Evolutionary conservation across 2,888 invertebrate species (phyloP), one percentile per base, ranked within the genome.

Genomic region (Ceratothoa steindachneri): DNA sequence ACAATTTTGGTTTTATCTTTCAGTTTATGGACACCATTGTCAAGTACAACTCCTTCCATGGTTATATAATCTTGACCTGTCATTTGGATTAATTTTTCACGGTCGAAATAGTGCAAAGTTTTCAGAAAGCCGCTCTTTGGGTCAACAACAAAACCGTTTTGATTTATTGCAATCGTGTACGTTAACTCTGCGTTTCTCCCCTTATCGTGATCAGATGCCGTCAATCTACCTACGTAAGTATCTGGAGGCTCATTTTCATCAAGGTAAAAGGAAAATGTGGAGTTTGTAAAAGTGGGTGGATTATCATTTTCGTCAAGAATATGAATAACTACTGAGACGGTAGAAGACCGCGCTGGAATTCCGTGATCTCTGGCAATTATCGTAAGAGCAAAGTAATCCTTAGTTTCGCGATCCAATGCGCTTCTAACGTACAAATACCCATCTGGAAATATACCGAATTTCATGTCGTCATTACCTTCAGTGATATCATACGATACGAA

Each of bases 281-380:
- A 89, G 82, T 97, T 94, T 1, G 91, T 90, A 85, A 99, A 98
- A 83, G 91, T 89, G 0, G 98, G 98, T 30, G 91, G 89, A 84
- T 97, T 95, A 85, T 98, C 97, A 85, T 99, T 98, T 85, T 97
- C 95, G 85, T 97, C 98, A 77, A 95, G 90, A 27, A 97, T 90
- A 83, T 95, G 94, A 78, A 97, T 91, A 22, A 95, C 93, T 1
- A 97, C 91, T 5, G 95, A 93, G 1, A 95, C 95, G 67, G 91
- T 88, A 0, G 96, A 94, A 69, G 90, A 92, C 82, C 75, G 84
- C 55, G 89, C 87, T 51, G 90, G 95, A 80, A 84, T 86, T 0
- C 93, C 96, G 70, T 90, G 88, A 85, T 97, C 97, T 70, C 87
- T 88, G 1, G 93, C 96, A 30, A 90, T 89, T 31, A 97, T 89